A percentile compares a stretch with the other conserved stretches of the same genome.
phyloP scores from a whole-genome alignment of 2,113 vertebrate genomes.

The Dromaius novaehollandiae region DNA sequence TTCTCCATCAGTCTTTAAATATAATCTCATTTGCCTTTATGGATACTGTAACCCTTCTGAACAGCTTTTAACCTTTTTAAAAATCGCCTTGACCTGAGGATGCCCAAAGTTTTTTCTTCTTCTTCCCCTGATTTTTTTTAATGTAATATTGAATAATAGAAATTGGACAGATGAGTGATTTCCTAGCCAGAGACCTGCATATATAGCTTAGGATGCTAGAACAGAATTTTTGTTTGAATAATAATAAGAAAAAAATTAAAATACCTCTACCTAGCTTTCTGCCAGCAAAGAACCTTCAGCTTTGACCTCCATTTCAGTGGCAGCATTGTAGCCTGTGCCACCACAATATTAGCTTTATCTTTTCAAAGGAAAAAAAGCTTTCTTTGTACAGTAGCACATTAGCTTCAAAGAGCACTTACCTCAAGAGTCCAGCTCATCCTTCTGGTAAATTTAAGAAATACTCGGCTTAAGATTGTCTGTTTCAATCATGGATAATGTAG shows the following conservation, averaged over 20 bases:
- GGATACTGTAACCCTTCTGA: slow-evolving; percentile 83
- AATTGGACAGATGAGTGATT: slow-evolving; percentile 68
- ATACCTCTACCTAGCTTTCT: slow-evolving; percentile 62
- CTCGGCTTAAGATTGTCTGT: slow-evolving; percentile 75
- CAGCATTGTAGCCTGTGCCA: slow-evolving; percentile 68
- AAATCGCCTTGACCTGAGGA: slow-evolving; percentile 82
- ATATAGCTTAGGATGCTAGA: slow-evolving; percentile 4
- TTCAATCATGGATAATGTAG: slow-evolving; percentile 71
- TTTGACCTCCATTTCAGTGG: slow-evolving; percentile 78
- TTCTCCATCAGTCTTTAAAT: slow-evolving; percentile 80
- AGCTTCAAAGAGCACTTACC: slow-evolving; percentile 80
- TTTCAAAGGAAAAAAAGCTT: slow-evolving; percentile 67
- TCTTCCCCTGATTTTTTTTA: slow-evolving; percentile 52
- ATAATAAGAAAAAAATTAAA: slow-evolving; percentile 63
- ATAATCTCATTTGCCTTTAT: slow-evolving; percentile 87
- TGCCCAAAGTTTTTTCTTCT: slow-evolving; percentile 77
- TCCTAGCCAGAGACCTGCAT: slow-evolving; percentile 25
- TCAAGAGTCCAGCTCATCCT: slow-evolving; percentile 81
- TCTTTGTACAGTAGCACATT: slow-evolving; percentile 78
- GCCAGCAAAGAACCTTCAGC: slow-evolving; percentile 76
- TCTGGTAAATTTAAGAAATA: slow-evolving; percentile 81
- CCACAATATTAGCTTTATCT: slow-evolving; percentile 73
- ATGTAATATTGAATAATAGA: slow-evolving; percentile 78
- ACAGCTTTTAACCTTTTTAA: slow-evolving; percentile 88
- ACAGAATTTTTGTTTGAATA: slow-evolving; percentile 67